Base-by-base conservation (phyloP, 2,113 vertebrate genomes). In the Nerophis lumbriciformis region DNA sequence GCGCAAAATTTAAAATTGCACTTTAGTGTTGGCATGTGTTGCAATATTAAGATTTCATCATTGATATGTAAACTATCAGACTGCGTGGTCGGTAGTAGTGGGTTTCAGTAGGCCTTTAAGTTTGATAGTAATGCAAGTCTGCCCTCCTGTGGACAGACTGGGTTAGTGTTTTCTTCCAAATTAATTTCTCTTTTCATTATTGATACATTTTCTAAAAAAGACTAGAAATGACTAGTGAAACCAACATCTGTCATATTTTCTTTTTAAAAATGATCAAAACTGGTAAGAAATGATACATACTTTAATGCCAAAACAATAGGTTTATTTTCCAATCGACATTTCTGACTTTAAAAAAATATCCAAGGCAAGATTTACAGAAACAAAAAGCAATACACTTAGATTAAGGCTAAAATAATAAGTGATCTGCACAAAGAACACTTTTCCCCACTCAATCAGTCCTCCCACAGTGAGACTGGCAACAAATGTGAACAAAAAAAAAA, bases 301-400 rank as follows among this genome's bases (percentile, higher is more conserved):
- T 82, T 83, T 79, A 83, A 84, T 88, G 78, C 78, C 78, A 82
- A 82, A 83, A 88, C 83, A 86, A 88, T 86, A 80, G 44, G 78
- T 86, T 90, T 86, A 84, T 85, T 88, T 85, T 87, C 78, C 81
- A 86, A 85, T 87, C 82, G 85, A 87, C 84, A 84, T 84, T 87
- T 80, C 80, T 82, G 74, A 89, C 83, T 77, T 39, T 39, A 39
- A 12, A 45, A 12, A 66, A 79, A 80, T 84, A 86, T 84, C 75
- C 74, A 86, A 82, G 77, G 72, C 82, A 85, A 80, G 82, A 79
- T 85, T 85, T 85, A 89, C 81, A 85, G 77, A 82, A 82, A 83
- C 76, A 80, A 71, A 84, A 86, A 81, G 73, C 85, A 84, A 76
- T 83, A 85, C 76, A 84, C 63, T 69, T 82, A 79, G 69, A 85